Conservation (phyloP, 2,113 vertebrate genomes). For the Chitala chitala region DNA sequence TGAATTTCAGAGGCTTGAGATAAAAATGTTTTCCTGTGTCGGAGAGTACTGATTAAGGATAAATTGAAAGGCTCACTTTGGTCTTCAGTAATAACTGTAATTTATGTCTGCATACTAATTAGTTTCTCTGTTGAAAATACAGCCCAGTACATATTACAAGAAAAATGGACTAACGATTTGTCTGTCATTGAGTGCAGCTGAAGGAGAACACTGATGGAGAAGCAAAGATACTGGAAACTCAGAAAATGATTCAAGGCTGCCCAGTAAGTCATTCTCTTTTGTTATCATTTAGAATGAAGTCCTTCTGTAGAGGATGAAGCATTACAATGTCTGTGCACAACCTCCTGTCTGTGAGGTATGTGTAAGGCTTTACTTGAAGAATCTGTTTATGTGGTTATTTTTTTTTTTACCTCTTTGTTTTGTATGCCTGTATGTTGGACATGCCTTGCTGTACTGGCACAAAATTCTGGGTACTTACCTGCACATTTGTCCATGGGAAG, state of each 20-base stretch:
- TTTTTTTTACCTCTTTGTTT: background rate
- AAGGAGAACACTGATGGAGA: conserved; percentile 56
- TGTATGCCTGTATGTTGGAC: too few species aligned
- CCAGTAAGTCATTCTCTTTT: conserved; percentile 59
- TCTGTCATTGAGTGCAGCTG: conserved; percentile 52
- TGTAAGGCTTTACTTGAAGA: too few species aligned
- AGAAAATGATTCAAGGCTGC: conserved; percentile 65
- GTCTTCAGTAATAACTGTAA: background rate
- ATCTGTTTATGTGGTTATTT: conserved; percentile 14
- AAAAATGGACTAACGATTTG: background rate
- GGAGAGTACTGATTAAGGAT: too few species aligned
- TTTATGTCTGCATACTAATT: background rate
- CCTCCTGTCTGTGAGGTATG: too few species aligned
- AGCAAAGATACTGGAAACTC: conserved; percentile 55
- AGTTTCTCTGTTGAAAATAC: background rate
- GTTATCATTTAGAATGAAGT: conserved; percentile 7
- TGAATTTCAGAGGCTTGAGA: too few species aligned
- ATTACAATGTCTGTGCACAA: too few species aligned
- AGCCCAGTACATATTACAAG: background rate
- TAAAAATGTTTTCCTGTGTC: background rate
- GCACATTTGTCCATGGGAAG: too few species aligned
- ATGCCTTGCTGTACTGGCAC: too few species aligned
- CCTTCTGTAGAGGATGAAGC: background rate
- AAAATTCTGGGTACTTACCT: too few species aligned
- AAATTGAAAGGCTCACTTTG: background rate